Evolutionary conservation across 2,113 vertebrate species (phyloP).

Genomic region (Nesoenas mayeri): DNA sequence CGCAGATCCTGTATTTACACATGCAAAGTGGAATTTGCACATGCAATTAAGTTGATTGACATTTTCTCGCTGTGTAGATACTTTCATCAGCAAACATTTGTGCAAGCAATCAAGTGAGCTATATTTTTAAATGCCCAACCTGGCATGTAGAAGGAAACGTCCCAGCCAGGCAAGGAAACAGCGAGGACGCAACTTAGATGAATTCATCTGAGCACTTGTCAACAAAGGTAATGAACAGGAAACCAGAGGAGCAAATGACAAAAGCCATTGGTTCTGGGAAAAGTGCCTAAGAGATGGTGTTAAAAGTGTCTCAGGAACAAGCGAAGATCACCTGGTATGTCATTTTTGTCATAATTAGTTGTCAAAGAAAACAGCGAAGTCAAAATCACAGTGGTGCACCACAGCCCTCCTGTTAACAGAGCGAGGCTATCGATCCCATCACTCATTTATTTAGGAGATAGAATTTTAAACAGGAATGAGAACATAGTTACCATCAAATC

Average conservation of each 20-base stretch:
- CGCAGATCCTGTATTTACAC: constrained; percentile 32
- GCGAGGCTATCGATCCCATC: constrained; percentile 48
- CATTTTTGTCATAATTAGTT: constrained; percentile 65
- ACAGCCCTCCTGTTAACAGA: constrained; percentile 35
- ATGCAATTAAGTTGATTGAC: constrained; percentile 66
- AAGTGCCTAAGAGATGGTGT: background rate
- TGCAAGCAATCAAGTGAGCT: constrained; percentile 25
- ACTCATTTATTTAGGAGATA: constrained; percentile 60
- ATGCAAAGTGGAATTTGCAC: constrained; percentile 58
- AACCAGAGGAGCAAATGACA: background rate
- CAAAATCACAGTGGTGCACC: constrained; percentile 47
- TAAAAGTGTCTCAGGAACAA: constrained; percentile 23
- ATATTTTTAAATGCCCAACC: constrained; percentile 24
- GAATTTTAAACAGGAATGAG: constrained; percentile 51
- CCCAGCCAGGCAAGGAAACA: background rate
- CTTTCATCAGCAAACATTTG: constrained; percentile 58
- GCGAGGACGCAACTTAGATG: background rate
- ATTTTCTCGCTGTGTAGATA: constrained; percentile 30
- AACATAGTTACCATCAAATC: constrained; percentile 49
- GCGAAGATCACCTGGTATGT: constrained; percentile 12
- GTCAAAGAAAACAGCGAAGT: constrained; percentile 42
- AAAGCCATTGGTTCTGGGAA: background rate
- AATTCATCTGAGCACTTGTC: background rate
- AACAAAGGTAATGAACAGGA: constrained; percentile 23
- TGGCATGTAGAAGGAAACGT: background rate